These are phyloP conservation scores for Ormyrus rosae DNA, from an alignment of 2,888 invertebrate species.

Conservation along the genomic window DNA sequence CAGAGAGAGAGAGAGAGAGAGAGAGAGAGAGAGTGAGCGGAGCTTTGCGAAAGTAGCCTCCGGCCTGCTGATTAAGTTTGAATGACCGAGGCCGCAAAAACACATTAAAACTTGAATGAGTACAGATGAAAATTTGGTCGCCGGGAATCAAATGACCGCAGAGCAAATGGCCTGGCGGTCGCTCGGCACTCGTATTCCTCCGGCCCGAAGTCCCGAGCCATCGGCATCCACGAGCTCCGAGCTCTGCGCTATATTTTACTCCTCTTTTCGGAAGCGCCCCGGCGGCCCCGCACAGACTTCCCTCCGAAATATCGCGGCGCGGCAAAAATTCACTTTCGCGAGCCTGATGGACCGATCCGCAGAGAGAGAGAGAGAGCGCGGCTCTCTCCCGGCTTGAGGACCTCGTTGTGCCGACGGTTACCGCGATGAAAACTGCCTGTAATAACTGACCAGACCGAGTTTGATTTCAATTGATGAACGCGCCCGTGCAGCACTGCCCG, in stretches of 20 bases:
- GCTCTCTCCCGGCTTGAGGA: background rate
- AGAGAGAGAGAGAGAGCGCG: conserved; percentile 8
- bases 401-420: background rate
- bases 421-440: conserved; percentile 53
- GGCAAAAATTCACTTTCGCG: conserved; percentile 49
- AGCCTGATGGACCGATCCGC: background rate
- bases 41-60: conserved; percentile 57
- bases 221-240: background rate
- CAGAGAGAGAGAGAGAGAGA: too few species aligned
- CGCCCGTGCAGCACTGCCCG: background rate
- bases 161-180: conserved; percentile 73
- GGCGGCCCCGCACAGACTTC: background rate
- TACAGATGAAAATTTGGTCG: conserved; percentile 75
- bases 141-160: conserved; percentile 75
- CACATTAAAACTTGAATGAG: conserved; percentile 76
- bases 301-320: conserved; percentile 34
- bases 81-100: conserved; percentile 76
- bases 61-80: conserved; percentile 74
- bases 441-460: conserved; percentile 53
- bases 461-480: conserved; percentile 55
- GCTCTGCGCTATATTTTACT: conserved; percentile 18
- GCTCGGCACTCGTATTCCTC: conserved; percentile 53
- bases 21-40: background rate
- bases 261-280: conserved; percentile 27
- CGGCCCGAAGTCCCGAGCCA: conserved; percentile 12